A percentile compares a stretch with the other conserved stretches of the same genome.
These are phyloP conservation scores for Brenthis daphne DNA, from an alignment of 2,888 invertebrate species.

Conservation along the genomic window DNA sequence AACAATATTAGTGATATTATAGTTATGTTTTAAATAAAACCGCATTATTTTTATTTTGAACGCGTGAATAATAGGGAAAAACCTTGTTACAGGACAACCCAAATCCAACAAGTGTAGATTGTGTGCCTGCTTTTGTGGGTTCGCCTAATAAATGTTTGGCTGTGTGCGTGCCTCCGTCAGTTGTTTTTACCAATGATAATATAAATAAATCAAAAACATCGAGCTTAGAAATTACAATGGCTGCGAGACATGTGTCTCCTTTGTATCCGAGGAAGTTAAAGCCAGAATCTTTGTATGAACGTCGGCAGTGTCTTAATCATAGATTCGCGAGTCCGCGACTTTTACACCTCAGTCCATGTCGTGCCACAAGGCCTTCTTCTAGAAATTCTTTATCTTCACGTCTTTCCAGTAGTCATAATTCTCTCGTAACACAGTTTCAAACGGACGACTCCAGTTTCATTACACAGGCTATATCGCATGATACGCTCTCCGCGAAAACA, in stretches of 20 bases:
- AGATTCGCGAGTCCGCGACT: constrained; percentile 75
- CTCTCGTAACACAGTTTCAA: constrained; percentile 88
- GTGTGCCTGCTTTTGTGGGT: constrained; percentile 39
- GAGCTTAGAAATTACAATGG: constrained; percentile 53
- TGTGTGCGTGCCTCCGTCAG: constrained; percentile 56
- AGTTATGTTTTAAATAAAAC: neutral
- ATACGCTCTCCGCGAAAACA: constrained; percentile 86
- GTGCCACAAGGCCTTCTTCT: constrained; percentile 86
- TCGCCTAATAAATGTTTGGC: constrained; percentile 49
- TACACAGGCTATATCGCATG: constrained; percentile 94
- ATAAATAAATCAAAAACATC: constrained; percentile 50
- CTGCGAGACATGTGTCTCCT: constrained; percentile 62
- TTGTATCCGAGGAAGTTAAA: constrained; percentile 67
- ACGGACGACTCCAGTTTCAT: constrained; percentile 93
- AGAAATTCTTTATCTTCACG: constrained; percentile 89
- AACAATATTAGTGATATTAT: neutral
- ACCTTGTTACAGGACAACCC: constrained; percentile 67
- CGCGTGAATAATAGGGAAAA: constrained; percentile 11
- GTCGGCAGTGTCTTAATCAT: constrained; percentile 69
- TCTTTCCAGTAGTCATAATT: constrained; percentile 92
- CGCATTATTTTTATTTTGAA: neutral
- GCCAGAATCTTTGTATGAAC: constrained; percentile 66
- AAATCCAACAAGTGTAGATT: constrained; percentile 48
- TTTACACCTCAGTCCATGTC: constrained; percentile 84
- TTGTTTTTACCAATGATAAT: constrained; percentile 54